Base-by-base conservation (phyloP, 53 echinoderm and acorn worm genomes). In the Temnopleurus reevesii region DNA sequence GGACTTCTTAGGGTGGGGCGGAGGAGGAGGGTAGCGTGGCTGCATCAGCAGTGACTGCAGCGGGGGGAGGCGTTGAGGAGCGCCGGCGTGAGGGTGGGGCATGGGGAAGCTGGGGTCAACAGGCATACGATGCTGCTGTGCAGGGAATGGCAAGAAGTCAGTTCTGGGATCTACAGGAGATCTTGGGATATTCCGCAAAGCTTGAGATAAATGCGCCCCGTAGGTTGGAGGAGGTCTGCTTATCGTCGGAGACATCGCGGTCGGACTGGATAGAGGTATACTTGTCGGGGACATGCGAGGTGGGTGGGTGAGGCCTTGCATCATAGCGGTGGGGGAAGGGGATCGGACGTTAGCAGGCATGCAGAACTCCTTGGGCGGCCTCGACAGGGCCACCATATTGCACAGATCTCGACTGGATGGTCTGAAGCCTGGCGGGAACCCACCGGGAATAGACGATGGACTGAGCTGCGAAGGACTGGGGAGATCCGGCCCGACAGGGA, bases 111-210 rank as follows among this genome's bases (percentile, higher is more conserved):
- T 31, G 23, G 59, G 28, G 64, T 46, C 59, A 7, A 61, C 31
- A 8, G 54, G 76, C 89, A 76, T 36, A 18, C 45, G 89, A 9
- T 89, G 89, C 80, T 79, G 36, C 80, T 79, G 36, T 7, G 90
- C 24, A 45, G 90, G 90, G 47, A 90, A 90, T 31, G 88, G 71
- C 88, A 87, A 87, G 88, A 87, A 87, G 31, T 87, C 88, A 12
- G 46, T 18, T 53, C 88, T 65, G 7, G 65, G 46, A 10, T 87
- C 88, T 12, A 87, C 34, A 0, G 88, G 88, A n/a, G 88, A 87
- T 23, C 88, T 65, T n/a, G 88, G 88, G 26, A 66, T 66, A 45
- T 51, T 51, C 28, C 71, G 65, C 46, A 87, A 18, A 18, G 88
- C 41, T 35, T 65, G 82, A 38, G 81, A 89, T 64, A 89, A 15